A percentile compares a stretch with the other conserved stretches of the same genome.
These are phyloP conservation scores for Temnothorax unifasciatus DNA, from an alignment of 2,888 invertebrate species.

Conservation along the genomic window DNA sequence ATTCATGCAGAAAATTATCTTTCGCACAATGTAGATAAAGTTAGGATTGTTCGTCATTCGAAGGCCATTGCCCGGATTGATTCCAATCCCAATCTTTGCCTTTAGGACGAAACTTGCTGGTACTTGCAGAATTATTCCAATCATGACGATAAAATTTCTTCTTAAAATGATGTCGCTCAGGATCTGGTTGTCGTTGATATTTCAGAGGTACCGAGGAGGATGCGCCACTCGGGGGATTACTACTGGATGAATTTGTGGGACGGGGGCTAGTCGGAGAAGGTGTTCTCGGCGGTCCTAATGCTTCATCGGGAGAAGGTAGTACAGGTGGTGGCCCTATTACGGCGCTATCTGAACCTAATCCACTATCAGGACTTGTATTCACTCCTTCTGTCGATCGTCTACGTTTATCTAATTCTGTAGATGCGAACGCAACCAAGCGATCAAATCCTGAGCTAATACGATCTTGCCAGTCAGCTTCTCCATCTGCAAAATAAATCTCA, in stretches of 20 bases:
- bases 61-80: slow-evolving; percentile 86
- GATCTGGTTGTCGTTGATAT: slow-evolving; percentile 87
- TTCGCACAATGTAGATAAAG: slow-evolving; percentile 33
- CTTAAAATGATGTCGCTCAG: slow-evolving; percentile 90
- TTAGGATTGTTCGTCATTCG: slow-evolving; percentile 84
- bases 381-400: slow-evolving; percentile 93
- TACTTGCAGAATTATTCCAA: slow-evolving; percentile 82
- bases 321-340: slow-evolving; percentile 83
- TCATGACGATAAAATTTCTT: slow-evolving; percentile 94
- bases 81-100: slow-evolving; percentile 92
- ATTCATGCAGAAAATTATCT: slow-evolving; percentile 18
- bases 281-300: slow-evolving; percentile 87
- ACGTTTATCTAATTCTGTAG: slow-evolving; percentile 95
- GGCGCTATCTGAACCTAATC: slow-evolving; percentile 89
- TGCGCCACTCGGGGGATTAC: slow-evolving; percentile 83
- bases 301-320: slow-evolving; percentile 86
- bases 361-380: slow-evolving; percentile 95
- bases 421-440: slow-evolving; percentile 96
- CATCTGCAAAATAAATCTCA: slow-evolving; percentile 86
- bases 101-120: slow-evolving; percentile 91
- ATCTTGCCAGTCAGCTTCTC: slow-evolving; percentile 96
- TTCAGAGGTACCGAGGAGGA: slow-evolving; percentile 78
- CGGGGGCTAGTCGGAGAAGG: slow-evolving; percentile 88
- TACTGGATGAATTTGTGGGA: slow-evolving; percentile 86
- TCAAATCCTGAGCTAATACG: slow-evolving; percentile 97